A percentile compares a stretch with the other conserved stretches of the same genome.
These are phyloP conservation scores for Glyphotaelius pellucidus DNA, from an alignment of 2,888 invertebrate species.

Conservation along the genomic window DNA sequence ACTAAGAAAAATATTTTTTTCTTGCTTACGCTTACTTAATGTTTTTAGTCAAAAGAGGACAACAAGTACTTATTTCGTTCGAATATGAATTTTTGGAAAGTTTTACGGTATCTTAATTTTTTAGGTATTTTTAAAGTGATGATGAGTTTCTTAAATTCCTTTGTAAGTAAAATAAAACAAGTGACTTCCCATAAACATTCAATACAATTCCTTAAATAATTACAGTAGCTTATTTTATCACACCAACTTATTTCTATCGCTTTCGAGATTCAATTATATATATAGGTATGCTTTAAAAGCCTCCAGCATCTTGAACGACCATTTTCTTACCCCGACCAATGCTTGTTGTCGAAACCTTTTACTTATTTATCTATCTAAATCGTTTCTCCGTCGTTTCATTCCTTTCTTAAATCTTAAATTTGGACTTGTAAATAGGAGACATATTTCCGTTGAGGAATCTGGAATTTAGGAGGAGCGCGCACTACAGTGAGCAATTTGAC, in stretches of 20 bases:
- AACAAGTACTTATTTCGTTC: too few species aligned
- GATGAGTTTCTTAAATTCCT: too few species aligned
- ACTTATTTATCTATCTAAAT: background rate
- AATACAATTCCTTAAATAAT: background rate
- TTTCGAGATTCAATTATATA: background rate
- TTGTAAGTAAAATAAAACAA: too few species aligned
- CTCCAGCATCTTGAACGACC: background rate
- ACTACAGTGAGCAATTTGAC: slow-evolving; percentile 34
- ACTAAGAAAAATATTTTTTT: too few species aligned
- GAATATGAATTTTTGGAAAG: too few species aligned
- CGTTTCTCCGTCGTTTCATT: slow-evolving; percentile 7
- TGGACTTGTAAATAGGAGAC: slow-evolving; percentile 39
- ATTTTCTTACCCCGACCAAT: background rate
- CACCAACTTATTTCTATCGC: background rate
- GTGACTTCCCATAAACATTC: too few species aligned
- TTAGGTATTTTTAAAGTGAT: too few species aligned
- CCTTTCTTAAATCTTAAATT: slow-evolving; percentile 34
- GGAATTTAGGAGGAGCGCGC: slow-evolving; percentile 13
- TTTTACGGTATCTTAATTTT: too few species aligned
- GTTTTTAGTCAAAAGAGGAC: too few species aligned
- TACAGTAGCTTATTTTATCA: background rate
- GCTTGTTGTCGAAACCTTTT: background rate
- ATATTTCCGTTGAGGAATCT: slow-evolving; percentile 19
- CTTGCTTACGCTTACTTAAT: too few species aligned
- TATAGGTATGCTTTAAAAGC: background rate